These are phyloP conservation scores for Phrynocephalus vlangalii DNA, from an alignment of 2,797 vertebrate species.

Conservation along the genomic window DNA sequence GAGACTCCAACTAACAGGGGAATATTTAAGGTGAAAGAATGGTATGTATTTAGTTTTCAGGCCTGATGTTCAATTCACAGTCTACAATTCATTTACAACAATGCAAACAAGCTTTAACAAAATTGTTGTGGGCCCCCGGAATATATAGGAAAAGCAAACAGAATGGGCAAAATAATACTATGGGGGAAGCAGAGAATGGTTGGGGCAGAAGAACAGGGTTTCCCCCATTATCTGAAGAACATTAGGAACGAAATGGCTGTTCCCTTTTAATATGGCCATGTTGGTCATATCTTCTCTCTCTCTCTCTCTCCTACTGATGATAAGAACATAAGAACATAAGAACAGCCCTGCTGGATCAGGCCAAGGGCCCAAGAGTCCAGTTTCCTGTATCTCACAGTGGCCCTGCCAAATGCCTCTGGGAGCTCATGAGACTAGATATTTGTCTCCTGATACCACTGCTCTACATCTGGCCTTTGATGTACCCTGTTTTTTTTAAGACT, in stretches of 20 bases:
- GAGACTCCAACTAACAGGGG: slow-evolving; percentile 23
- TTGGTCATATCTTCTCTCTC: background rate
- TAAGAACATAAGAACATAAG: background rate
- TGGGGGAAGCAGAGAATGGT: background rate
- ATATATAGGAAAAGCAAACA: background rate
- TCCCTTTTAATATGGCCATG: no score
- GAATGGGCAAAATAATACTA: background rate
- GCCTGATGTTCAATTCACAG: background rate
- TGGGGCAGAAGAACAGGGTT: background rate
- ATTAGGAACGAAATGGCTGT: no score
- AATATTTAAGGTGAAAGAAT: background rate
- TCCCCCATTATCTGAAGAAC: no score
- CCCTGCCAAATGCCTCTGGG: no score
- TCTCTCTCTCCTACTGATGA: background rate
- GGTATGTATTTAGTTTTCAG: background rate
- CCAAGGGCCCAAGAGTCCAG: no score
- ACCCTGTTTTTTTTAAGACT: no score
- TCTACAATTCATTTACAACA: background rate
- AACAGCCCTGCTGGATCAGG: no score
- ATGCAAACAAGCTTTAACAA: background rate
- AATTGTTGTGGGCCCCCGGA: background rate
- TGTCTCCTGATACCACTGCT: no score
- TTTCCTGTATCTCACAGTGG: no score
- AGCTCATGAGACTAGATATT: no score
- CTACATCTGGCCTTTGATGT: no score